A percentile compares a stretch with the other conserved stretches of the same genome.
Evolutionary conservation across 2,797 vertebrate species (phyloP).

Genomic region (Helostoma temminkii): DNA sequence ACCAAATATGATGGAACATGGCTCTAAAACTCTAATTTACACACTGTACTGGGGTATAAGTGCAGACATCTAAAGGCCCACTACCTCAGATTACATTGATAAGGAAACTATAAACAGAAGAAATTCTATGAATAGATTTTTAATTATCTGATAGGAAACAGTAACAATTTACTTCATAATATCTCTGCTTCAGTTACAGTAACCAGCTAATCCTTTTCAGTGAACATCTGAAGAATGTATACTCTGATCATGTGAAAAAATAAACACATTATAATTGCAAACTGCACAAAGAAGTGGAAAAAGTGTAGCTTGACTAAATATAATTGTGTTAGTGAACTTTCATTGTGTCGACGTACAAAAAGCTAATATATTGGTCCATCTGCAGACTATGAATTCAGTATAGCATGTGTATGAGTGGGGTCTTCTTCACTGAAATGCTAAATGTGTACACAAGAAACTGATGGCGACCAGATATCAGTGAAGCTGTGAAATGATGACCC

Average conservation of each 20-base stretch:
- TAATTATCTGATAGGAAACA: constrained; percentile 9
- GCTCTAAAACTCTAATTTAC: neutral
- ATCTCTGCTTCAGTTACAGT: neutral
- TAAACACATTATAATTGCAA: constrained; percentile 11
- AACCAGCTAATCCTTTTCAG: neutral
- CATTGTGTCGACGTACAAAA: constrained; percentile 44
- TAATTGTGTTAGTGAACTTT: constrained; percentile 30
- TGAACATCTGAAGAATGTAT: constrained; percentile 13
- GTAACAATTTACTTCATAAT: constrained; percentile 6
- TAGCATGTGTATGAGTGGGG: constrained; percentile 25
- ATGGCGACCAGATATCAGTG: constrained; percentile 70
- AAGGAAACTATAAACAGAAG: neutral
- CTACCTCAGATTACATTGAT: neutral
- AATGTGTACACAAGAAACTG: constrained; percentile 71
- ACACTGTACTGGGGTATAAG: neutral
- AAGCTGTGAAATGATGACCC: constrained; percentile 81
- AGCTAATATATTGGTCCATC: constrained; percentile 35
- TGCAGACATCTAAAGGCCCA: neutral
- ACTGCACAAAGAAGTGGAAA: constrained; percentile 25
- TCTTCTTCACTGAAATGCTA: constrained; percentile 66
- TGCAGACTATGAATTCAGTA: constrained; percentile 33
- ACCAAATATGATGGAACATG: neutral
- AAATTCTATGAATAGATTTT: neutral
- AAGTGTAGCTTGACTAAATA: constrained; percentile 14
- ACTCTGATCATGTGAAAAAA: constrained; percentile 23